Evolutionary conservation across 2,888 invertebrate species (phyloP).

Genomic region (Tenthredo distinguenda): DNA sequence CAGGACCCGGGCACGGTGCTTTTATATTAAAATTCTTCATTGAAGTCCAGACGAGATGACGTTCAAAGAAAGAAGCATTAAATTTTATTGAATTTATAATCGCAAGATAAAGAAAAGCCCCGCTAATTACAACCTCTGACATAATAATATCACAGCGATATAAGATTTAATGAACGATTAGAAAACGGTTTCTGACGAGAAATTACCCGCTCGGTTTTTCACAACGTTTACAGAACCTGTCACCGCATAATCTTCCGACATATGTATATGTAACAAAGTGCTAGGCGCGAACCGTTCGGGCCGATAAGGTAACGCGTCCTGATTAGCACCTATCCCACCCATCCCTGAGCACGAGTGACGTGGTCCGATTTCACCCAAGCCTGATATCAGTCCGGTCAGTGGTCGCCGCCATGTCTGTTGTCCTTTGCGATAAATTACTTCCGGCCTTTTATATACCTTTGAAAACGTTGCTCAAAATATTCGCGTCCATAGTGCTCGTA

Average conservation of each 20-base stretch:
- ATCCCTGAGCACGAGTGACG: not conserved
- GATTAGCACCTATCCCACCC: not conserved
- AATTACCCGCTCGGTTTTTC: not conserved
- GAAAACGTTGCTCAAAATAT: conserved; percentile 19
- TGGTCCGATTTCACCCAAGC: not conserved
- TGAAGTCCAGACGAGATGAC: not conserved
- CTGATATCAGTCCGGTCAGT: not conserved
- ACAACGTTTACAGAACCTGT: too few species aligned
- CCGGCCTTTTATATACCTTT: not conserved
- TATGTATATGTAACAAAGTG: not conserved
- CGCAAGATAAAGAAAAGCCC: not conserved
- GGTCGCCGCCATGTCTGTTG: not conserved
- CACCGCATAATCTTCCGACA: not conserved
- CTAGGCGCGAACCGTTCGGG: too few species aligned
- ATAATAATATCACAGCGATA: not conserved
- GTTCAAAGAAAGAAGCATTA: not conserved
- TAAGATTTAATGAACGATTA: not conserved
- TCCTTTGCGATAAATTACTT: not conserved
- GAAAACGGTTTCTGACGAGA: not conserved
- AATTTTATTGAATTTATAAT: not conserved
- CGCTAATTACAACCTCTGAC: not conserved
- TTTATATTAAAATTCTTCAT: conserved; percentile 25
- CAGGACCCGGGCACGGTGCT: not conserved
- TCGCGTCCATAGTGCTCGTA: not conserved
- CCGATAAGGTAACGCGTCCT: not conserved